These are phyloP conservation scores for Sebastes cheni DNA, from an alignment of 2,797 vertebrate genomes.

Conservation along the genomic window DNA sequence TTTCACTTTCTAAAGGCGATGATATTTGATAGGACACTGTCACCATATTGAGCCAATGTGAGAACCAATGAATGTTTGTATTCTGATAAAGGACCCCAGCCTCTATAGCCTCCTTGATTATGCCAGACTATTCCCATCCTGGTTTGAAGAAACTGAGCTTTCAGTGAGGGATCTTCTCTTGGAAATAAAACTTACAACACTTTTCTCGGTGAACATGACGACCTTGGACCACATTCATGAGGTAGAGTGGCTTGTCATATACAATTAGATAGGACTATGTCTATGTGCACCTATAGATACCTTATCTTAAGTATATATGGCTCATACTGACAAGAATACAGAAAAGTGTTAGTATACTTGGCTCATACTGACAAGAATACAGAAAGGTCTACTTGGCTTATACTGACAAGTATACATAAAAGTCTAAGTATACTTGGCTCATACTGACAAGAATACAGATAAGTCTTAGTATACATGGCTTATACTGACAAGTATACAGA, in stretches of 20 bases:
- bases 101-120: constrained; percentile 4
- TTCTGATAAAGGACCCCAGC: constrained; percentile 33
- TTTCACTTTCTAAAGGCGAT: constrained; percentile 65
- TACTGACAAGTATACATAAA: too few species aligned
- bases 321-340: too few species aligned
- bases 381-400: too few species aligned
- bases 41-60: constrained; percentile 32
- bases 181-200: not conserved
- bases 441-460: rapidly evolving
- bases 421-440: too few species aligned
- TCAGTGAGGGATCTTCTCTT: not conserved
- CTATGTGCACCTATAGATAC: not conserved
- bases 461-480: too few species aligned
- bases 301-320: not conserved
- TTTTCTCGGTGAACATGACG: not conserved
- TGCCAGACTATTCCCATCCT: not conserved
- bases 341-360: too few species aligned
- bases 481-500: too few species aligned
- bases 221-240: constrained; percentile 12
- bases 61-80: constrained; percentile 55
- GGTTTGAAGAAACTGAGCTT: constrained; percentile 2
- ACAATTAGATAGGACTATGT: not conserved
- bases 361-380: too few species aligned
- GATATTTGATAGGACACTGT: constrained; percentile 68
- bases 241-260: constrained; percentile 35